phyloP scores from a whole-genome alignment of 2,797 vertebrate species.

The Sorex maritimensis region DNA sequence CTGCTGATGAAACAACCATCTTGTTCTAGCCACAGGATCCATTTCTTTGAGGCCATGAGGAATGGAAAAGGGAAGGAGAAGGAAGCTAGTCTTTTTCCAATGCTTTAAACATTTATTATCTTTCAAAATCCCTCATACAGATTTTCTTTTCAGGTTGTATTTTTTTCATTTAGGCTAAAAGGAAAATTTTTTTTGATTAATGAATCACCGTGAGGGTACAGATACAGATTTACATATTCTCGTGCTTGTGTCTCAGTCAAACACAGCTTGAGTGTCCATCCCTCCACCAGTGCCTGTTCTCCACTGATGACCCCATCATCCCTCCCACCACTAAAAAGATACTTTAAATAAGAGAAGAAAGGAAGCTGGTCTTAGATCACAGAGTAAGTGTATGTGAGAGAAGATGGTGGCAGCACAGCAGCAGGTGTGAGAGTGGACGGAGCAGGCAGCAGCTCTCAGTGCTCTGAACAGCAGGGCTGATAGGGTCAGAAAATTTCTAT shows the following conservation, averaged over 20 bases:
- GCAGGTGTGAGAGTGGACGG: too few species aligned
- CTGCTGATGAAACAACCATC: neutral
- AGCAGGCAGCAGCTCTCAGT: too few species aligned
- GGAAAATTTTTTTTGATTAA: too few species aligned
- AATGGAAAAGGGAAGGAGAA: neutral
- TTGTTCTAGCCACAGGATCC: neutral
- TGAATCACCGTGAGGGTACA: too few species aligned
- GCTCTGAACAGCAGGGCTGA: too few species aligned
- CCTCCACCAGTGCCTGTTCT: too few species aligned
- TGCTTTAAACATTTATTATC: neutral
- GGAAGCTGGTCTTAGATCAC: slow-evolving; percentile 26
- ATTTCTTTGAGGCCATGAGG: slow-evolving; percentile 15
- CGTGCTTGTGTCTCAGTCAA: too few species aligned
- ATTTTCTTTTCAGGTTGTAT: neutral
- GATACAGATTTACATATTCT: too few species aligned
- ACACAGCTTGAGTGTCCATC: too few species aligned
- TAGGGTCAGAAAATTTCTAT: too few species aligned
- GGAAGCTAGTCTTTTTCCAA: slow-evolving; percentile 20
- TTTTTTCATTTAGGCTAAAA: neutral
- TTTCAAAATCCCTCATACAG: slow-evolving; percentile 5
- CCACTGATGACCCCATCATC: too few species aligned
- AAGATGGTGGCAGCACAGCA: too few species aligned
- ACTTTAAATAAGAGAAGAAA: neutral
- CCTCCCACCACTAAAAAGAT: neutral
- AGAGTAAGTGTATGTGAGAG: slow-evolving; percentile 1